These are phyloP conservation scores for Calliphora vomitoria DNA, from an alignment of 2,888 invertebrate species.

Conservation along the genomic window DNA sequence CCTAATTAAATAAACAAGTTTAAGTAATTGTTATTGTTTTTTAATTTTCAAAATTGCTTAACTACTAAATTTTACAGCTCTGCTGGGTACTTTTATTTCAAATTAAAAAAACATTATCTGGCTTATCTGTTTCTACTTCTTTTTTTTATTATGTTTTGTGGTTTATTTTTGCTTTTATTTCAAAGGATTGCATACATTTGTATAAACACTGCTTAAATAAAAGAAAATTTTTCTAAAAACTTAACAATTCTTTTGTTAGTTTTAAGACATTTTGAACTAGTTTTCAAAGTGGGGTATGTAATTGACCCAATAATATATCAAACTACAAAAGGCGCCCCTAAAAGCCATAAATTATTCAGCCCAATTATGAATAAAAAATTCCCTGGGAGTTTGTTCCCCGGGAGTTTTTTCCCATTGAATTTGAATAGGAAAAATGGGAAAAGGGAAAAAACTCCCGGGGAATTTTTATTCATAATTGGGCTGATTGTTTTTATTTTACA, in stretches of 20 bases:
- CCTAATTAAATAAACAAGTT: neutral
- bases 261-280: neutral
- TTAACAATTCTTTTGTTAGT: neutral
- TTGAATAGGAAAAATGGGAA: too few species aligned
- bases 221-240: neutral
- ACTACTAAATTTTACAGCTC: too few species aligned
- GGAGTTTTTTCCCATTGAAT: too few species aligned
- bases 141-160: slow-evolving; percentile 13
- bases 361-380: too few species aligned
- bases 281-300: neutral
- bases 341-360: neutral
- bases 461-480: too few species aligned
- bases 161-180: slow-evolving; percentile 4
- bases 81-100: too few species aligned
- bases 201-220: neutral
- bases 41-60: neutral
- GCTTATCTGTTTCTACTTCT: neutral
- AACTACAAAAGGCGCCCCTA: too few species aligned
- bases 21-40: neutral
- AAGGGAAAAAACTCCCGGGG: too few species aligned
- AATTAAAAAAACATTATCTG: neutral
- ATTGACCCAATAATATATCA: neutral
- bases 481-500: too few species aligned
- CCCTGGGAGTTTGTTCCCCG: too few species aligned
- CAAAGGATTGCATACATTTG: too few species aligned